Evolutionary conservation across 1,140 invertebrate species (phyloP).

Genomic region (Lineus longissimus): DNA sequence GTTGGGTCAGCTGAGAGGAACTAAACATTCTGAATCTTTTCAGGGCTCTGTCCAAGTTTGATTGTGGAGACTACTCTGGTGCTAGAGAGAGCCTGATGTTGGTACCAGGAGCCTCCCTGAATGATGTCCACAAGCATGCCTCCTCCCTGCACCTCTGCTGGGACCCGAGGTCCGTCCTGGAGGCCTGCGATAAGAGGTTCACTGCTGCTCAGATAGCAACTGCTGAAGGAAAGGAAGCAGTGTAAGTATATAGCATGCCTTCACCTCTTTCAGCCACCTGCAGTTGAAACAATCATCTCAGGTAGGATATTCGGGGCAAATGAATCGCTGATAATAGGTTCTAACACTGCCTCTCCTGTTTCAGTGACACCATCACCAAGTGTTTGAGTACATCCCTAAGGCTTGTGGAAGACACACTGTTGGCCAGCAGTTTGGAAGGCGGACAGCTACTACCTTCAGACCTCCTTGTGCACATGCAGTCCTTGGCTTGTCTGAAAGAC

Average conservation of each 20-base stretch:
- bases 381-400: not conserved
- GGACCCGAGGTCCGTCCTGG: not conserved
- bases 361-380: not conserved
- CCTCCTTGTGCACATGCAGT: not conserved
- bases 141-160: not conserved
- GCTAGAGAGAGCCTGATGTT: conserved; percentile 37
- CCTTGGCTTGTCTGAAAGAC: not conserved
- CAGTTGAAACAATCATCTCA: too few species aligned
- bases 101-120: conserved; percentile 34
- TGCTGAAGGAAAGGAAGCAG: not conserved
- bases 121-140: conserved; percentile 12
- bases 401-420: not conserved
- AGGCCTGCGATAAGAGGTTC: not conserved
- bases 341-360: not conserved
- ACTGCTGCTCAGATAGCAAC: not conserved
- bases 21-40: not conserved
- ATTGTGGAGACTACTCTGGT: conserved; percentile 25
- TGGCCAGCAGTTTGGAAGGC: not conserved
- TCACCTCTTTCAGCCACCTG: too few species aligned
- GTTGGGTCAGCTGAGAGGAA: too few species aligned
- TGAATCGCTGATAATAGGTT: too few species aligned
- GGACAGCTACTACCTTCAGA: not conserved
- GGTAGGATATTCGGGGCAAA: too few species aligned
- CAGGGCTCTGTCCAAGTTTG: conserved; percentile 44
- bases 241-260: too few species aligned